phyloP scores from a whole-genome alignment of 2,888 invertebrate species.

The Cryptophagus acutangulus region DNA sequence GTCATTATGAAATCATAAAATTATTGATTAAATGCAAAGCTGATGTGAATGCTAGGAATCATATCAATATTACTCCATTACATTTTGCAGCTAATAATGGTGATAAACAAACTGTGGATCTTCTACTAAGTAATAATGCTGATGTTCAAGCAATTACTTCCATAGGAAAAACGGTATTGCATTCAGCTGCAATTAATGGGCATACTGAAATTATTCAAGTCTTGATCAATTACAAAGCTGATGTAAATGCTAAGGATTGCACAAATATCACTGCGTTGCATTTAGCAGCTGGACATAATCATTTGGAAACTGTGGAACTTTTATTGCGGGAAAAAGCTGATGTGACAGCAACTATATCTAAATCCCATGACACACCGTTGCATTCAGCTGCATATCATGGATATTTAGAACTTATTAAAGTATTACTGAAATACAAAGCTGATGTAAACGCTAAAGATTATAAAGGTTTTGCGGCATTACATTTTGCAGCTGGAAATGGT shows the following conservation, averaged over 20 bases:
- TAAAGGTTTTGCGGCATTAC: background rate
- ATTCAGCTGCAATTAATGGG: background rate
- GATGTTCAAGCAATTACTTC: background rate
- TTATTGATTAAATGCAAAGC: background rate
- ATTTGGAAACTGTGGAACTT: background rate
- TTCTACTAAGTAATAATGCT: background rate
- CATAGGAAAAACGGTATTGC: background rate
- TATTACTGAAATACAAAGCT: conserved; percentile 23
- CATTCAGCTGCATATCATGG: conserved; percentile 2
- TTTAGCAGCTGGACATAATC: background rate
- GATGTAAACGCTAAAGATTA: conserved; percentile 2
- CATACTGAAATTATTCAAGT: background rate
- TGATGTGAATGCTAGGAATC: background rate
- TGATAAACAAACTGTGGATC: background rate
- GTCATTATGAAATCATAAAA: background rate
- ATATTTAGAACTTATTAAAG: conserved; percentile 36
- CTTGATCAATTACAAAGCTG: background rate
- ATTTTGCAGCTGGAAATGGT: background rate
- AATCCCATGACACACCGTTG: background rate
- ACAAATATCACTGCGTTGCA: background rate
- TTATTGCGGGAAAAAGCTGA: background rate
- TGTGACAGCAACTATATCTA: background rate
- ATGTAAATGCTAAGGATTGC: background rate
- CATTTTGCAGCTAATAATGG: background rate
- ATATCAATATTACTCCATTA: background rate